A percentile compares a stretch with the other conserved stretches of the same genome.
phyloP scores from a whole-genome alignment of 2,888 invertebrate species.

The Cheilosia urbana region DNA sequence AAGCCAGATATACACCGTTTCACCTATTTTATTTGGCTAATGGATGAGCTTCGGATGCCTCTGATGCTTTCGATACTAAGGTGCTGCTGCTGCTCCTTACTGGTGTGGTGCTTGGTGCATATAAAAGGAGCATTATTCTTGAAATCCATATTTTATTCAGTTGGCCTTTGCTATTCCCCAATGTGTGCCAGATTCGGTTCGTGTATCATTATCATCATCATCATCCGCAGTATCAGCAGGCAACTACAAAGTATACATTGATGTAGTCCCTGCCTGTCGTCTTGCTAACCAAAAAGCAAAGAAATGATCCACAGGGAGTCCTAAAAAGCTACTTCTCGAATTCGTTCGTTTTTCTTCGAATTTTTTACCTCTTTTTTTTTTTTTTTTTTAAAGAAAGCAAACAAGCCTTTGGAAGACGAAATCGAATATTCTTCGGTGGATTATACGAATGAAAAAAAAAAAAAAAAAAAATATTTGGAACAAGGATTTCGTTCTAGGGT shows the following conservation, averaged over 20 bases:
- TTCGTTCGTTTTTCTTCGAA: not conserved
- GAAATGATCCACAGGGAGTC: constrained; percentile 16
- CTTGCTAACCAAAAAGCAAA: constrained; percentile 9
- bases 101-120: not conserved
- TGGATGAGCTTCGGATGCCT: not conserved
- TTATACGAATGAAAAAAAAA: not conserved
- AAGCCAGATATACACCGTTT: not conserved
- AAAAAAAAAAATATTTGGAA: constrained; percentile 3
- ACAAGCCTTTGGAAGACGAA: constrained; percentile 22
- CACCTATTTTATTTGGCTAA: constrained; percentile 9
- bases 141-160: constrained; percentile 27
- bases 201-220: constrained; percentile 28
- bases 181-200: constrained; percentile 27
- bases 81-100: too few relatives aligned
- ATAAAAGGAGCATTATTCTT: not conserved
- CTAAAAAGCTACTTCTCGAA: constrained; percentile 1
- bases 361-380: not conserved
- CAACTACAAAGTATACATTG: not conserved
- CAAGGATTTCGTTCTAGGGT: constrained; percentile 22
- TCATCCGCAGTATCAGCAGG: constrained; percentile 4
- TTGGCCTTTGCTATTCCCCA: constrained; percentile 15
- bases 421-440: constrained; percentile 26
- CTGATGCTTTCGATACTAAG: too few relatives aligned
- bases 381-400: constrained; percentile 12
- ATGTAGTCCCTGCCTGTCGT: constrained; percentile 10